Evolutionary conservation across 2,888 invertebrate genomes (phyloP), one percentile per base, ranked within the genome.

Genomic region (Lapara coniferarum): DNA sequence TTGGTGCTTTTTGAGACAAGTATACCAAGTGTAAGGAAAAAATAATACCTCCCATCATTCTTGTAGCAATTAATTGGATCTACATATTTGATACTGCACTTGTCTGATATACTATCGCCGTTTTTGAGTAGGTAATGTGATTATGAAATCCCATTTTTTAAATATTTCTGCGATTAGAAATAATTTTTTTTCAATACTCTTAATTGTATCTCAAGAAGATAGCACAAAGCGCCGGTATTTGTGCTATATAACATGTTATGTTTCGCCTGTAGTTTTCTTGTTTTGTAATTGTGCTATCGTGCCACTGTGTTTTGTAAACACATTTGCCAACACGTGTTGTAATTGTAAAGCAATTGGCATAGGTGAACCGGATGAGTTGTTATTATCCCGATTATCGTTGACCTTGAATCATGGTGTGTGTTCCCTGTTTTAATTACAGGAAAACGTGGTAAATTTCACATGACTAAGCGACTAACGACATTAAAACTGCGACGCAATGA

Each of bases 351-450:
- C 66, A 71, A 63, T 63, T 49, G 46, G 63, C 19, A 55, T 63
- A 63, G 16, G 49, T 63, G 46, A 67, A 71, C 66, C 69, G 67
- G 66, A 73, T 70, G 71, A 69, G 68, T 70, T 74, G 70, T 74
- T 73, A 75, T 75, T 71, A 71, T 69, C 57, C 56, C 70, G 67
- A 70, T 73, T 73, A 69, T 49, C 49, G 49, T 46, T 49, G 63
- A 12, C 63, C 63, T 63, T 63, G 63, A 19, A 19, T 1, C n/a
- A 19, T 19, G 63, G 49, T 63, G 49, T 49, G 13, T 46, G 19
- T 63, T 63, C 63, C 63, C 46, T 25, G 46, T 63, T 63, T 63
- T 63, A 63, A 49, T 63, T 63, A 46, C 16, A 10, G 6, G 1
- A 46, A 19, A 63, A 63, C 57, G 25, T 56, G 14, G 30, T 57